These are phyloP conservation scores for Baccha elongata DNA, from an alignment of 2,888 invertebrate genomes.

Conservation along the genomic window DNA sequence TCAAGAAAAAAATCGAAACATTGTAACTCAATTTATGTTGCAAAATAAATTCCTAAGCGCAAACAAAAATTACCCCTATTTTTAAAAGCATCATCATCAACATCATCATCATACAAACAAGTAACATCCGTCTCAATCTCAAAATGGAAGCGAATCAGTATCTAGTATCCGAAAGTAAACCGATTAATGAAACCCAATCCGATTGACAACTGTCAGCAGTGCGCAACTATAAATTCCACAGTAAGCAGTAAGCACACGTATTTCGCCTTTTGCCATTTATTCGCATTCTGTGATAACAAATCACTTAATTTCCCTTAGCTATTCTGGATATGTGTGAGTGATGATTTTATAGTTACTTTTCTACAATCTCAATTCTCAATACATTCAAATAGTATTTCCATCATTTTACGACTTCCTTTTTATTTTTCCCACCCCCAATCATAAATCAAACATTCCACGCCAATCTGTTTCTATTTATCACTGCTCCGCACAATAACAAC, in stretches of 20 bases:
- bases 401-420: neutral
- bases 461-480: slow-evolving; percentile 47
- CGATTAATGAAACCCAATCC: slow-evolving; percentile 52
- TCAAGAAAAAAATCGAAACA: too few species aligned
- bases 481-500: neutral
- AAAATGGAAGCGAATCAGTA: slow-evolving; percentile 40
- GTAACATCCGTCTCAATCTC: slow-evolving; percentile 19
- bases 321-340: neutral
- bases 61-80: slow-evolving; percentile 1
- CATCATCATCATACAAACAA: neutral
- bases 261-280: neutral
- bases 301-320: slow-evolving; percentile 24
- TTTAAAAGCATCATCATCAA: slow-evolving; percentile 7
- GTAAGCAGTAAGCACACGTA: slow-evolving; percentile 10
- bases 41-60: neutral
- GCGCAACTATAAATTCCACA: slow-evolving; percentile 4
- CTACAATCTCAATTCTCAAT: neutral
- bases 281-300: slow-evolving; percentile 21
- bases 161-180: neutral
- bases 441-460: slow-evolving; percentile 59
- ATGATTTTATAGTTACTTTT: neutral
- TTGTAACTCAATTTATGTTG: neutral
- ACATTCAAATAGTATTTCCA: slow-evolving; percentile 2
- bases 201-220: slow-evolving; percentile 29
- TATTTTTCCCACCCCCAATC: slow-evolving; percentile 19